Evolutionary conservation across 2,888 invertebrate species (phyloP).

Genomic region (Rhimphoctona megacephalus): DNA sequence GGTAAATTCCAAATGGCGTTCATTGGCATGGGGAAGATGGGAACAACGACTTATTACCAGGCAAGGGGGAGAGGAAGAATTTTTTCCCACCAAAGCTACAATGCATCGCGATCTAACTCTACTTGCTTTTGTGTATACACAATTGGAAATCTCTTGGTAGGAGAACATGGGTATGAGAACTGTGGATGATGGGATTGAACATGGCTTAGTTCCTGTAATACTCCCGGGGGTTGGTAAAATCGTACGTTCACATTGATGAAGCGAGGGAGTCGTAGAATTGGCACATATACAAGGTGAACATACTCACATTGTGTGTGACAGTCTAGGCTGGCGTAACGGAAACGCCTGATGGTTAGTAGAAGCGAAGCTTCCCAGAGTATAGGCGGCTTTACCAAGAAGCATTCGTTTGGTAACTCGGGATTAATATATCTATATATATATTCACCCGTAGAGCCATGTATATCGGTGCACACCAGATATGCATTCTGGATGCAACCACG

Average conservation of each 20-base stretch:
- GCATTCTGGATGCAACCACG: slow-evolving; percentile 34
- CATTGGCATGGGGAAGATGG: not conserved
- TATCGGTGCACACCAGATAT: not conserved
- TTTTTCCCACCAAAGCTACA: not conserved
- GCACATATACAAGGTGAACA: not conserved
- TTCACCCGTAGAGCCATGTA: not conserved
- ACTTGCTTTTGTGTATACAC: not conserved
- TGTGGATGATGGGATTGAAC: slow-evolving; percentile 72
- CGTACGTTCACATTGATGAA: slow-evolving; percentile 41
- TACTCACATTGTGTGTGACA: not conserved
- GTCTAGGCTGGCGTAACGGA: slow-evolving; percentile 13
- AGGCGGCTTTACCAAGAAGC: slow-evolving; percentile 43
- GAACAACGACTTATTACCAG: not conserved
- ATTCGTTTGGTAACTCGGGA: not conserved
- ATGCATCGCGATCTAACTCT: not conserved
- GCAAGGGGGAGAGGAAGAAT: not conserved
- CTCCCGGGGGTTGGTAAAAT: slow-evolving; percentile 62
- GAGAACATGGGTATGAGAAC: slow-evolving; percentile 14
- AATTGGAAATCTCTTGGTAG: slow-evolving; percentile 4
- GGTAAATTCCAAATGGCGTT: slow-evolving; percentile 5
- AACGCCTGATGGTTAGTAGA: slow-evolving; percentile 31
- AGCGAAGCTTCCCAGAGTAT: slow-evolving; percentile 17
- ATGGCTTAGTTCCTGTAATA: slow-evolving; percentile 74
- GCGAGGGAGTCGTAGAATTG: slow-evolving; percentile 31
- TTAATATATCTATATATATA: not conserved